Evolutionary conservation across 92 coral and sea anemone species (phyloP), one percentile per base, ranked within the genome.

Genomic region (Epizoanthus ramosus): DNA sequence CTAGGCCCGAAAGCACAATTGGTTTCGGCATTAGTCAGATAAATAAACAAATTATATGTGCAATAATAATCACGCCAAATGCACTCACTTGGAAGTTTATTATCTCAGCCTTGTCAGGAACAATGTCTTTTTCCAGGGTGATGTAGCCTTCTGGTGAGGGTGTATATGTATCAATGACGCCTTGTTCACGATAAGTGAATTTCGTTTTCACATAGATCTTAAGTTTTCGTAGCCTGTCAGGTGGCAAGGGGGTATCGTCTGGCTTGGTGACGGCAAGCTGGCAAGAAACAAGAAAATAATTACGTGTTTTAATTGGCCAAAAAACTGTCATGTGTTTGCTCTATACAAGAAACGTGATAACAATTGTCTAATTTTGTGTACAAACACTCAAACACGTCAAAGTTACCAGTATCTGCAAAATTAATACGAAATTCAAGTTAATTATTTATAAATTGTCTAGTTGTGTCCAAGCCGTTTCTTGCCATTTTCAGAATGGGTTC

Each of bases 241-340:
- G 92, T 60, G 80, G 71, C 60, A 83, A 64, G 8, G 92, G 95
- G 6, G 87, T 86, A 17, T 75, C 95, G 65, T 91, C 90, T 5
- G 98, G 98, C 33, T 90, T 88, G 0, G 89, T 84, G 19, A 90
- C 92, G 21, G 83, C 85, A 43, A 86, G 73, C 89, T 86, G 73
- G 58, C 47, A 77, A 79, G 22, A 56, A 9, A 57, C 8, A 54
- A 15, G 17, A 1, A 15, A 53, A 54, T 47, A 8, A 47, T 47
- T 47, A 65, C 12, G 35, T 65, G 16, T 16, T 65, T 47, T 10
- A 8, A 47, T 47, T 47, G 54, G 12, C 14, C 54, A 47, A 47
- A 0, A 47, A 47, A 47, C 50, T 47, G 54, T 47, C 14, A 47
- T 8, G 13, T 8, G 9, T 43, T 43, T 43, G 9, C 8, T 43